Evolutionary conservation across 2,113 vertebrate genomes (phyloP).

Genomic region (Cavia porcellus): DNA sequence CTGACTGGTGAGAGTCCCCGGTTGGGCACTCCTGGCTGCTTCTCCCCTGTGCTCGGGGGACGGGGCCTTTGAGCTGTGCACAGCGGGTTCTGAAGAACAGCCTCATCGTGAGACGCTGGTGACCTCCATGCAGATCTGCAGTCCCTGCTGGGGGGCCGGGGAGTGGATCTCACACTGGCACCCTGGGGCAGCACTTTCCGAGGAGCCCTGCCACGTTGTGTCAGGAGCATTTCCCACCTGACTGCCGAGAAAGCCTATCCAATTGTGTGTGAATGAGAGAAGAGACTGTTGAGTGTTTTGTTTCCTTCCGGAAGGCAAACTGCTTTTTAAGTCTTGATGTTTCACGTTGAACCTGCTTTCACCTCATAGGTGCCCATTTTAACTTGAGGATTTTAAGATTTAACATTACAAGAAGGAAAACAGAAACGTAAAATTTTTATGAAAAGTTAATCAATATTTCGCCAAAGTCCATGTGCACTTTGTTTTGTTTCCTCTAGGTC

Average conservation of each 20-base stretch:
- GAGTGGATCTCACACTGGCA: neutral
- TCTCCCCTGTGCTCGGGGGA: too few relatives aligned
- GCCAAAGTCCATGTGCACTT: neutral
- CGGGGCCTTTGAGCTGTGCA: too few relatives aligned
- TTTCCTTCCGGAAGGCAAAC: neutral
- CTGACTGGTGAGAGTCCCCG: accelerated
- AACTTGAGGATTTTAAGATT: neutral
- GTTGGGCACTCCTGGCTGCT: too few relatives aligned
- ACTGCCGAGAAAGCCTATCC: neutral
- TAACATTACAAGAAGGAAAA: neutral
- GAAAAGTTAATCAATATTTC: neutral
- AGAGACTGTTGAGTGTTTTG: accelerated
- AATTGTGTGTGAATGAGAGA: neutral
- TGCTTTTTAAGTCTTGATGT: neutral
- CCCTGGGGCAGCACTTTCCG: neutral
- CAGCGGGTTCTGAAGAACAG: neutral
- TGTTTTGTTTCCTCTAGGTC: constrained; percentile 86
- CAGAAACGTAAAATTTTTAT: neutral
- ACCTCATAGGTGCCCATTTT: neutral
- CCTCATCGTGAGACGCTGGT: accelerated
- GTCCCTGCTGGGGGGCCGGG: neutral
- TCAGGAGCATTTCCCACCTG: accelerated
- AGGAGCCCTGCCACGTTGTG: neutral
- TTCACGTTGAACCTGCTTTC: neutral
- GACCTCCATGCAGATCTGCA: neutral